Evolutionary conservation across 2,113 vertebrate genomes (phyloP).

Genomic region (Monarcha castaneiventris): DNA sequence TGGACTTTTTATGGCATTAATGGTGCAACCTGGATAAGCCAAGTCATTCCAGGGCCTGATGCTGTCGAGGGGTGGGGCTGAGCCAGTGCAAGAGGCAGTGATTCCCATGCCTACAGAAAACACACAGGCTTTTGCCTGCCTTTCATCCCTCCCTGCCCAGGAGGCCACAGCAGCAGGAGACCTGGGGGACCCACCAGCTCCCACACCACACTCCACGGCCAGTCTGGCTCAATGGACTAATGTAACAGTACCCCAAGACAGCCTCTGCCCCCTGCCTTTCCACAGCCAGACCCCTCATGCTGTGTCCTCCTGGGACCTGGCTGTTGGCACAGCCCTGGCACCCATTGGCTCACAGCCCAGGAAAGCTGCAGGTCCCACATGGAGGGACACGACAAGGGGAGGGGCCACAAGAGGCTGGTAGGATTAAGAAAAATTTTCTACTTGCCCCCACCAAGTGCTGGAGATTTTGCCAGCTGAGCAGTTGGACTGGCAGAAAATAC

Average conservation of each 20-base stretch:
- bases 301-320: background rate
- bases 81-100: fast-evolving
- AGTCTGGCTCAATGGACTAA: background rate
- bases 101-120: background rate
- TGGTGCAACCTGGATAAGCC: background rate
- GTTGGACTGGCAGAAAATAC: background rate
- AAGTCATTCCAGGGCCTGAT: background rate
- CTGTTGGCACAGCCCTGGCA: background rate
- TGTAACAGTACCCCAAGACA: fast-evolving
- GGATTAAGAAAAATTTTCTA: background rate
- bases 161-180: background rate
- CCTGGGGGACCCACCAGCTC: background rate
- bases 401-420: background rate
- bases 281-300: background rate
- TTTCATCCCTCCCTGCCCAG: background rate
- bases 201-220: fast-evolving
- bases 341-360: fast-evolving
- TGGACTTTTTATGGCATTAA: fast-evolving
- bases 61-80: fast-evolving
- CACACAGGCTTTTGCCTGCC: background rate
- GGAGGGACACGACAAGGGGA: no score
- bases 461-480: background rate
- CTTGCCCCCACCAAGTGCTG: fast-evolving
- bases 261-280: background rate
- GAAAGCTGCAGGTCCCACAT: background rate